Evolutionary conservation across 2,888 invertebrate species (phyloP).

Genomic region (Hoplodrina ambigua): DNA sequence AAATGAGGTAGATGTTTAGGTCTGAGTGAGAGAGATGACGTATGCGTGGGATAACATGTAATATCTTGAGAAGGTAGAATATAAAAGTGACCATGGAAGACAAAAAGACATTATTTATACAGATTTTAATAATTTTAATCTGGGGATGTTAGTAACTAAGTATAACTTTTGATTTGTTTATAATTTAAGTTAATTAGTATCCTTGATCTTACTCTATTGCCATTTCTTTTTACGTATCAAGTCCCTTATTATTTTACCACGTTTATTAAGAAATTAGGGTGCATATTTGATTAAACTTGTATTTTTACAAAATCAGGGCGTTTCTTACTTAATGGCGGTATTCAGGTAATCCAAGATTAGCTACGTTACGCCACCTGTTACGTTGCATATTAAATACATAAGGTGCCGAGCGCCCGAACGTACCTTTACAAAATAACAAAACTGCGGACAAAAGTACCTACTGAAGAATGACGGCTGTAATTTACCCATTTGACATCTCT

Average conservation of each 20-base stretch:
- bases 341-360: slow-evolving; percentile 25
- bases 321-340: slow-evolving; percentile 20
- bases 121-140: too few relatives aligned
- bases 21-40: too few relatives aligned
- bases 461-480: slow-evolving; percentile 10
- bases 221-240: not conserved
- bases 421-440: slow-evolving; percentile 25
- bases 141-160: too few relatives aligned
- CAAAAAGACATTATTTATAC: too few relatives aligned
- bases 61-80: too few relatives aligned
- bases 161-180: too few relatives aligned
- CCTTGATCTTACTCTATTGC: too few relatives aligned
- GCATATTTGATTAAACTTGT: slow-evolving; percentile 1
- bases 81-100: too few relatives aligned
- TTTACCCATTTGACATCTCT: slow-evolving; percentile 17
- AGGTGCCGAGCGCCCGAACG: slow-evolving; percentile 7
- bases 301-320: not conserved
- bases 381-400: slow-evolving; percentile 47
- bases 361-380: slow-evolving; percentile 45
- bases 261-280: slow-evolving; percentile 6
- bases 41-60: too few relatives aligned
- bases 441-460: not conserved
- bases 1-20: not conserved
- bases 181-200: too few relatives aligned
- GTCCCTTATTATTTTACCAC: not conserved